phyloP scores from a whole-genome alignment of 2,113 vertebrate species.

The Nothoprocta pentlandii region DNA sequence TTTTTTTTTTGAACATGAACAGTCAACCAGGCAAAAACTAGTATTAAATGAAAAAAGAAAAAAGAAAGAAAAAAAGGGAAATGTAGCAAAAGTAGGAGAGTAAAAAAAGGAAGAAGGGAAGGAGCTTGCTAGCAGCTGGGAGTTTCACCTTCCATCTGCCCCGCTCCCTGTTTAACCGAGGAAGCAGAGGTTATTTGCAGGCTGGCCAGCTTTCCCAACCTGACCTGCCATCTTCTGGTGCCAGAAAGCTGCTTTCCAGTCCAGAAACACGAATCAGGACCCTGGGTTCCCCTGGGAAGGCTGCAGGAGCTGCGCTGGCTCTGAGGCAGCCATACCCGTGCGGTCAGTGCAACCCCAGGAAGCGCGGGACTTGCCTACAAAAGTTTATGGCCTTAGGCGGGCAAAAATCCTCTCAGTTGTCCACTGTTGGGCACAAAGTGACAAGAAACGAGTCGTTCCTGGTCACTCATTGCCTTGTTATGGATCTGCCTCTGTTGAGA shows the following conservation, averaged over 20 bases:
- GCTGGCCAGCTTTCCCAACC: not conserved
- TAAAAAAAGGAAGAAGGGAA: not conserved
- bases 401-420: not conserved
- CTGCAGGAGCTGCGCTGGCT: not conserved
- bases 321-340: rapidly evolving
- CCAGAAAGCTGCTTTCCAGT: not conserved
- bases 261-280: not conserved
- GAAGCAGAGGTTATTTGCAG: not conserved
- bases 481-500: not conserved
- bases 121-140: not conserved
- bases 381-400: not conserved
- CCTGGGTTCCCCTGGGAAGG: not conserved
- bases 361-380: not conserved
- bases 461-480: not conserved
- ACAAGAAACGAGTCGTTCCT: not conserved
- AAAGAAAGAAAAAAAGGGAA: not conserved
- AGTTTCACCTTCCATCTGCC: not conserved
- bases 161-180: not conserved
- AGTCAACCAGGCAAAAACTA: not conserved
- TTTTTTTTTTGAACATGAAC: not conserved
- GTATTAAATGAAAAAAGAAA: not conserved
- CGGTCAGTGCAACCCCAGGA: not conserved
- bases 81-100: not conserved
- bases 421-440: not conserved
- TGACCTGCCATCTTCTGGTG: not conserved